Evolutionary conservation across 2,888 invertebrate species (phyloP), one percentile per base, ranked within the genome.

Genomic region (Drosophila macrospina): DNA sequence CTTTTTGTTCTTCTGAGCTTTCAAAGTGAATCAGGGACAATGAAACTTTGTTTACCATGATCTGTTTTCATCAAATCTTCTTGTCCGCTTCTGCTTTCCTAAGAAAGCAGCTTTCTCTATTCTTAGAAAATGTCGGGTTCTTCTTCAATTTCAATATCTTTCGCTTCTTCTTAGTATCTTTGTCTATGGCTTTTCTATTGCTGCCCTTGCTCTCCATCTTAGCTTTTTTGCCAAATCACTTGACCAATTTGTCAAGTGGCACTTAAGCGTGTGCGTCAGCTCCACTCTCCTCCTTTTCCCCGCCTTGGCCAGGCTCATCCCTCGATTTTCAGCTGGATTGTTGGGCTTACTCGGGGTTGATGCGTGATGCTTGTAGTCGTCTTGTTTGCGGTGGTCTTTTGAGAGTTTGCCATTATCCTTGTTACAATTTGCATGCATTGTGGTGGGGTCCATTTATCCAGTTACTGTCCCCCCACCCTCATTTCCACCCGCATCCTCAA

Each of bases 181-280:
- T 41, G 30, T 41, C 30, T 60, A 63, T 79, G 50, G 54, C 37
- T 56, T 60, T 63, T 56, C 62, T 57, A 47, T 57, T 39, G 32
- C 52, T 39, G 44, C 41, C 20, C 32, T 39, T 37, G 41, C 56
- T 34, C 26, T 26, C 28, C n/a, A 10, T 47, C 50, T 45, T 59
- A 64, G 61, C 64, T 75, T 84, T 90, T 87, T 86, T 88, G 88
- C 84, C 71, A 90, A 91, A 91, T 91, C 90, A 91, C 89, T 91
- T 91, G 91, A 90, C 89, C 91, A 91, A 91, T 91, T 91, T 91
- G 89, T 90, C 90, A 89, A 89, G 88, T 91, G 87, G 80, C 86
- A 86, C 79, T 86, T 86, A 86, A 80, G 80, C 74, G 81, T 81
- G 79, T 83, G 69, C 76, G 73, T 67, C 68, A 39, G 59, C 63